A percentile compares a stretch with the other conserved stretches of the same genome.
Evolutionary conservation across 2,888 invertebrate species (phyloP).

Genomic region (Rhogogaster chlorosoma): DNA sequence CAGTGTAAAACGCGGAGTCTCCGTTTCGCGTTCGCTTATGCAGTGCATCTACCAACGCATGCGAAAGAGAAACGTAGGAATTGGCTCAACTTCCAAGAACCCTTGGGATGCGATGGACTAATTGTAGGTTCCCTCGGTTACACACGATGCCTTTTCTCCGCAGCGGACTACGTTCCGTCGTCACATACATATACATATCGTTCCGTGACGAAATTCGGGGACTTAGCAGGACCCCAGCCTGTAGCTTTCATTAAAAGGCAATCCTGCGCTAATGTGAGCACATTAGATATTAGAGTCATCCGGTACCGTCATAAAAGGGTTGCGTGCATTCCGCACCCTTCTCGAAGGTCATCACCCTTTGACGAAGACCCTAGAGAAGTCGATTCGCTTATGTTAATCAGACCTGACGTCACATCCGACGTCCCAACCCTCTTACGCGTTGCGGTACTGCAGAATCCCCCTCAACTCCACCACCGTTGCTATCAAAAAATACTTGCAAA

Average conservation of each 20-base stretch:
- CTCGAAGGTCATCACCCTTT: slow-evolving; percentile 64
- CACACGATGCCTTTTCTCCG: background rate
- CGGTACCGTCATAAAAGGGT: slow-evolving; percentile 74
- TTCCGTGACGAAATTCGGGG: slow-evolving; percentile 6
- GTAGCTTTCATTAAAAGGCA: slow-evolving; percentile 40
- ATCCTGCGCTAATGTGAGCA: slow-evolving; percentile 70
- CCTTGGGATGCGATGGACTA: background rate
- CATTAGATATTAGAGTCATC: slow-evolving; percentile 73
- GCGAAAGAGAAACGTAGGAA: background rate
- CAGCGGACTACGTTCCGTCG: background rate
- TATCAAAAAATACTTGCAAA: slow-evolving; percentile 45
- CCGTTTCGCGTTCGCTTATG: slow-evolving; percentile 4
- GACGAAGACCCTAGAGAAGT: slow-evolving; percentile 54
- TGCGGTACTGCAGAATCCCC: slow-evolving; percentile 36
- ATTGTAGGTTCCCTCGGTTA: slow-evolving; percentile 24
- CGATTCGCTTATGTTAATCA: slow-evolving; percentile 70
- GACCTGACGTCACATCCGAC: slow-evolving; percentile 67
- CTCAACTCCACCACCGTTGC: slow-evolving; percentile 58
- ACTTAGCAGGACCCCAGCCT: background rate
- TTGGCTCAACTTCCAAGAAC: background rate
- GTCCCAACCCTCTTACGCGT: background rate
- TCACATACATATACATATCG: background rate
- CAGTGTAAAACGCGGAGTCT: slow-evolving; percentile 3
- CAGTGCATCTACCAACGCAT: background rate
- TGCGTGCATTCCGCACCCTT: slow-evolving; percentile 60